phyloP scores from a whole-genome alignment of 2,113 vertebrate species.

The Ellobius talpinus region DNA sequence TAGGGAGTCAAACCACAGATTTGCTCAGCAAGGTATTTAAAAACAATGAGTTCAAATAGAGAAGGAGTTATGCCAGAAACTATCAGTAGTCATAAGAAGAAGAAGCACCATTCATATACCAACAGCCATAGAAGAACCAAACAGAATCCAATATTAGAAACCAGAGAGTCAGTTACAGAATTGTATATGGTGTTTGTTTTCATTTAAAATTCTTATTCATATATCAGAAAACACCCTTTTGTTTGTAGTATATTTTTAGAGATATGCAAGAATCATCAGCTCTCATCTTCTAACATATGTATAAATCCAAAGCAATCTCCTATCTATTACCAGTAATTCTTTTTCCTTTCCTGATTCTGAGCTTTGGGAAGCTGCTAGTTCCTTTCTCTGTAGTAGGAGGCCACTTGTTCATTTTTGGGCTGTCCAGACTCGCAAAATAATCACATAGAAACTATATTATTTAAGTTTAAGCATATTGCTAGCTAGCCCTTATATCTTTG shows the following conservation, averaged over 20 bases:
- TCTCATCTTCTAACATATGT: background rate
- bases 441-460: no score
- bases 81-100: background rate
- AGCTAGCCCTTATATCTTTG: no score
- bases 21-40: background rate
- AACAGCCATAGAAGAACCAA: background rate
- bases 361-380: background rate
- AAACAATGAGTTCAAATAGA: slow-evolving; percentile 74
- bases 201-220: background rate
- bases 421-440: no score
- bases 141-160: background rate
- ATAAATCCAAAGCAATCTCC: background rate
- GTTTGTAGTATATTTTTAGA: background rate
- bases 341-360: background rate
- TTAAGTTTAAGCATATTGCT: no score
- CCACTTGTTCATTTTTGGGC: no score
- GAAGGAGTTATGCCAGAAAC: slow-evolving; percentile 14
- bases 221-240: background rate
- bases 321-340: background rate
- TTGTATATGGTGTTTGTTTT: background rate
- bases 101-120: background rate
- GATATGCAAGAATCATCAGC: background rate
- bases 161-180: background rate
- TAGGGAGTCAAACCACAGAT: background rate
- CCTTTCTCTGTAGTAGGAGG: no score